Evolutionary conservation across 92 coral and sea anemone genomes (phyloP).

Genomic region (Micromussa lordhowensis): DNA sequence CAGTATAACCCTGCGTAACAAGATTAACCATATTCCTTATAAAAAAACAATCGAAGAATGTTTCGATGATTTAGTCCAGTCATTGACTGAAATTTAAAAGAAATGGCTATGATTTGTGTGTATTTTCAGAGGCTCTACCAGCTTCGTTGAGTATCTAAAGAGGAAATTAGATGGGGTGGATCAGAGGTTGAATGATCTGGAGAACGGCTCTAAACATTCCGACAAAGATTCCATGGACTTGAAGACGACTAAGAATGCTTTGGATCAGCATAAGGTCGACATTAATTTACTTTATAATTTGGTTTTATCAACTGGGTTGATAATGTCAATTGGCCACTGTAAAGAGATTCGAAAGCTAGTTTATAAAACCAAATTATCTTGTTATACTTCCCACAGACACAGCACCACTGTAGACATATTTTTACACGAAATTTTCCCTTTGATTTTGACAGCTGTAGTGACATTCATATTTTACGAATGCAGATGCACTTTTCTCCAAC

Average conservation of each 20-base stretch:
- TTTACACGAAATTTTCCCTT: too few species aligned
- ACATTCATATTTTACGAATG: too few species aligned
- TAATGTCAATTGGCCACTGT: too few species aligned
- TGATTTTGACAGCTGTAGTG: too few species aligned
- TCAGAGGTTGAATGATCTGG: conserved; percentile 16
- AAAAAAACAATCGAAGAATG: background rate
- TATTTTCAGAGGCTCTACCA: background rate
- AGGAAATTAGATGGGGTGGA: conserved; percentile 43
- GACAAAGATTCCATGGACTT: conserved; percentile 50
- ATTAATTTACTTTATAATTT: background rate
- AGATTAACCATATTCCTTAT: background rate
- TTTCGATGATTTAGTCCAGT: background rate
- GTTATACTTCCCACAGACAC: too few species aligned
- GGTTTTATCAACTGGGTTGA: too few species aligned
- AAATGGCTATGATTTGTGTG: background rate
- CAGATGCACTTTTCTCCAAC: too few species aligned
- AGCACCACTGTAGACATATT: too few species aligned
- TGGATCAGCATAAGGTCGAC: conserved; percentile 33
- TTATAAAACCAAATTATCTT: too few species aligned
- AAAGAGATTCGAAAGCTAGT: too few species aligned
- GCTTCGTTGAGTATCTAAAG: conserved; percentile 30
- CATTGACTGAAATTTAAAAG: background rate
- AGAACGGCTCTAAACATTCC: conserved; percentile 26
- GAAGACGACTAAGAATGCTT: conserved; percentile 29
- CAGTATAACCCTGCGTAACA: background rate